Evolutionary conservation across 1,140 invertebrate species (phyloP).

Genomic region (Xylocopa sonorina): DNA sequence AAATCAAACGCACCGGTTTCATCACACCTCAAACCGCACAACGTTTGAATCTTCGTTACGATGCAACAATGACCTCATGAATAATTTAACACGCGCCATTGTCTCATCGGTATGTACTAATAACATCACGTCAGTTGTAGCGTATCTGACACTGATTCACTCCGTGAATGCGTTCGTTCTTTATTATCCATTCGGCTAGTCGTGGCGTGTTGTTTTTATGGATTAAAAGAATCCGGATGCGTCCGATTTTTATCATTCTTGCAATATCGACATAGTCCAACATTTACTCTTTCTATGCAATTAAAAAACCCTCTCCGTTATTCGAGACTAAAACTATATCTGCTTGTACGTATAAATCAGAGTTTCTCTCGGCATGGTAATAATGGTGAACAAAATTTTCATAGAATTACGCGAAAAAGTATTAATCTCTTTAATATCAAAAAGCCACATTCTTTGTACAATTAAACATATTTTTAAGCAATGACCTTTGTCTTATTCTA

Average conservation of each 20-base stretch:
- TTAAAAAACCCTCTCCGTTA: neutral
- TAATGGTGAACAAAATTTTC: neutral
- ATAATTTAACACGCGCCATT: slow-evolving; percentile 63
- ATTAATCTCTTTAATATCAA: slow-evolving; percentile 1
- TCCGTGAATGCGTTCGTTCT: slow-evolving; percentile 34
- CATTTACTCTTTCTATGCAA: neutral
- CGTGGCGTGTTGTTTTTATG: slow-evolving; percentile 24
- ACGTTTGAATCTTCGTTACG: slow-evolving; percentile 44
- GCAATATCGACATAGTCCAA: neutral
- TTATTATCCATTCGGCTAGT: slow-evolving; percentile 29
- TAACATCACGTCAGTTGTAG: slow-evolving; percentile 54
- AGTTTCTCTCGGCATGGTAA: neutral
- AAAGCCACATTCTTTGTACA: neutral
- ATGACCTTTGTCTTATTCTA: neutral
- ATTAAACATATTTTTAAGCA: slow-evolving; percentile 12
- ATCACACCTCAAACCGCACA: slow-evolving; percentile 26
- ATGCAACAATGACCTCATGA: slow-evolving; percentile 60
- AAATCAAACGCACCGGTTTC: slow-evolving; percentile 33
- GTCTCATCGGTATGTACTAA: slow-evolving; percentile 58
- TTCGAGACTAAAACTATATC: neutral
- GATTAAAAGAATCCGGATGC: slow-evolving; percentile 21
- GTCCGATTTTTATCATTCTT: slow-evolving; percentile 32
- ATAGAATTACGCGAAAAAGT: neutral
- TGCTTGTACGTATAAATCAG: neutral
- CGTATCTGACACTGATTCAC: slow-evolving; percentile 49